Percentiles rank a stretch among this genome's conserved stretches.
phyloP scores from a whole-genome alignment of 64 coral and sea anemone genomes.

The Anthopleura sola region DNA sequence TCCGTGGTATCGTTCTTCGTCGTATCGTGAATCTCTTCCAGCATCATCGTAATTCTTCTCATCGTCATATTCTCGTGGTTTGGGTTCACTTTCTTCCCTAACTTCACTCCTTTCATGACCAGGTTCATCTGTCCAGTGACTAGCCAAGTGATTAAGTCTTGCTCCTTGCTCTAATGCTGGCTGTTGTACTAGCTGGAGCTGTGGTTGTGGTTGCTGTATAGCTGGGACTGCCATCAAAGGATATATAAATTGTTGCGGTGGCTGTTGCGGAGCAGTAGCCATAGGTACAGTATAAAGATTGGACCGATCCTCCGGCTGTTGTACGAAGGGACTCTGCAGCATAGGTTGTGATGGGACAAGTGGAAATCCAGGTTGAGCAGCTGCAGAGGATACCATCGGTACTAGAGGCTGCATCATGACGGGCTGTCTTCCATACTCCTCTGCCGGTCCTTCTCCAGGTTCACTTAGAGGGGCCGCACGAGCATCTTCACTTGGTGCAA shows the following conservation, averaged over 20 bases:
- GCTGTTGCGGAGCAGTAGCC: background rate
- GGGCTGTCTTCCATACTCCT: background rate
- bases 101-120: slow-evolving; percentile 66
- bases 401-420: background rate
- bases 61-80: slow-evolving; percentile 38
- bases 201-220: background rate
- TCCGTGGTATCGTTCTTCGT: slow-evolving; percentile 34
- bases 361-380: background rate
- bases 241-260: background rate
- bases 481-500: slow-evolving; percentile 3
- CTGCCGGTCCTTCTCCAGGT: background rate
- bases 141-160: background rate
- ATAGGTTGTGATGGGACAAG: slow-evolving; percentile 25
- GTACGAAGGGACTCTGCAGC: slow-evolving; percentile 16
- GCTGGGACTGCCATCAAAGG: background rate
- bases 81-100: slow-evolving; percentile 8
- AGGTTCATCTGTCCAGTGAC: slow-evolving; percentile 56
- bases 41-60: slow-evolving; percentile 25
- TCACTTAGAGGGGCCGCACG: slow-evolving; percentile 10
- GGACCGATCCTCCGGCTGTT: background rate
- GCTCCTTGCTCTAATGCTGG: background rate
- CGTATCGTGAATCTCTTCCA: background rate
- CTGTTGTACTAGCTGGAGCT: slow-evolving; percentile 3
- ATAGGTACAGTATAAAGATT: background rate
- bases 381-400: background rate